Percentiles rank a stretch among this genome's conserved stretches.
Evolutionary conservation across 2,113 vertebrate species (phyloP).

Genomic region (Alosa alosa): DNA sequence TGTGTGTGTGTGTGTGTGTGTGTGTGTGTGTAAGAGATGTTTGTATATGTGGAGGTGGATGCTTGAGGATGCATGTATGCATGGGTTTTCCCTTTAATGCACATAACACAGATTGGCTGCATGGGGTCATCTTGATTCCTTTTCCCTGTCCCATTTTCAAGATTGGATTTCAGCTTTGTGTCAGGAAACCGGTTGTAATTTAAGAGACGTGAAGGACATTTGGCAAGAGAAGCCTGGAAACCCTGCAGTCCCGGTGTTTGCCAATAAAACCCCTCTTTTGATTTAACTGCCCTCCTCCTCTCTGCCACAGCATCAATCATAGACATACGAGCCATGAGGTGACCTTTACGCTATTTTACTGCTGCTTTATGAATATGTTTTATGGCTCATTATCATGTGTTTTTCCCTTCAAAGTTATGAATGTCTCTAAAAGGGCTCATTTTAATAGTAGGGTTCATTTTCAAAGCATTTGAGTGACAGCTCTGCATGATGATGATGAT

Average conservation of each 20-base stretch:
- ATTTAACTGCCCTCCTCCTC: conserved; percentile 48
- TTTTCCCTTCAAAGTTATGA: conserved; percentile 32
- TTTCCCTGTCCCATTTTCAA: conserved; percentile 33
- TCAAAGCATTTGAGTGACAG: background rate
- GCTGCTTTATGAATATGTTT: conserved; percentile 45
- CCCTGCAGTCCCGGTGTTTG: conserved; percentile 40
- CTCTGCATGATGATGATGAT: background rate
- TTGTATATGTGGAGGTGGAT: background rate
- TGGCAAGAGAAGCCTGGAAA: conserved; percentile 38
- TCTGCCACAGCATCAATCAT: conserved; percentile 41
- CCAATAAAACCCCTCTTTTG: conserved; percentile 27
- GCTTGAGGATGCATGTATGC: background rate
- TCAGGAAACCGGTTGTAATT: conserved; percentile 30
- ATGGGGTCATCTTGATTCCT: background rate
- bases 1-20: background rate
- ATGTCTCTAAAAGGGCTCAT: background rate
- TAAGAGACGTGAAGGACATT: conserved; percentile 38
- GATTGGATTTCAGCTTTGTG: conserved; percentile 36
- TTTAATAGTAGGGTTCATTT: background rate
- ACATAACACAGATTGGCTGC: conserved; percentile 7
- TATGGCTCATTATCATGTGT: conserved; percentile 30
- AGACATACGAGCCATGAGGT: conserved; percentile 36
- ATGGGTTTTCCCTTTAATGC: background rate
- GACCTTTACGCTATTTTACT: conserved; percentile 46
- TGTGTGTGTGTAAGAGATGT: background rate